Percentiles rank a stretch among this genome's conserved stretches.
phyloP scores from a whole-genome alignment of 2,113 vertebrate genomes.

The Glareola pratincola region DNA sequence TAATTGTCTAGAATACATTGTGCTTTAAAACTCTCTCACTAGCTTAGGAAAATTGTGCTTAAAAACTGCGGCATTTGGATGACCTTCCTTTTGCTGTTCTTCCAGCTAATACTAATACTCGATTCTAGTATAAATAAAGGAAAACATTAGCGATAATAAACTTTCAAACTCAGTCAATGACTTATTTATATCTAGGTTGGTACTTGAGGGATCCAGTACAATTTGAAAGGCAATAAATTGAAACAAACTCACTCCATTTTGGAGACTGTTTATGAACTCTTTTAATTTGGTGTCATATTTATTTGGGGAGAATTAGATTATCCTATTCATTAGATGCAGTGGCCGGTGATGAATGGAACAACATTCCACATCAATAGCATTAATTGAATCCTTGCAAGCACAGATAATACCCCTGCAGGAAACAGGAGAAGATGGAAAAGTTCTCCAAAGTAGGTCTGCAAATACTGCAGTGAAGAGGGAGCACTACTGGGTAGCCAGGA shows the following conservation, averaged over 20 bases:
- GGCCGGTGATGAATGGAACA: constrained; percentile 54
- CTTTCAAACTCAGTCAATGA: not conserved
- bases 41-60: constrained; percentile 13
- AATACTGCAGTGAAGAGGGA: not conserved
- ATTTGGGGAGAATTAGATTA: constrained; percentile 61
- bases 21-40: not conserved
- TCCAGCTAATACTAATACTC: constrained; percentile 34
- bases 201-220: constrained; percentile 34
- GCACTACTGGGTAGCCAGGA: not conserved
- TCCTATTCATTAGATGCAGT: constrained; percentile 62
- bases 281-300: constrained; percentile 69
- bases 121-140: constrained; percentile 43
- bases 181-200: constrained; percentile 28
- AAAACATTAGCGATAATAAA: constrained; percentile 34
- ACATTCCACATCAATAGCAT: constrained; percentile 48
- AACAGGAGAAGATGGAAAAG: constrained; percentile 52
- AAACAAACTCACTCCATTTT: constrained; percentile 39
- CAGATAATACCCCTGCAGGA: constrained; percentile 59
- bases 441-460: constrained; percentile 47
- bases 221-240: constrained; percentile 59
- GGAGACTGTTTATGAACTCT: constrained; percentile 56
- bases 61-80: constrained; percentile 37
- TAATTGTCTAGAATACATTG: not conserved
- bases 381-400: constrained; percentile 59
- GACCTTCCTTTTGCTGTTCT: constrained; percentile 40